phyloP scores from a whole-genome alignment of 2,888 invertebrate genomes.

The Stenichneumon culpator region DNA sequence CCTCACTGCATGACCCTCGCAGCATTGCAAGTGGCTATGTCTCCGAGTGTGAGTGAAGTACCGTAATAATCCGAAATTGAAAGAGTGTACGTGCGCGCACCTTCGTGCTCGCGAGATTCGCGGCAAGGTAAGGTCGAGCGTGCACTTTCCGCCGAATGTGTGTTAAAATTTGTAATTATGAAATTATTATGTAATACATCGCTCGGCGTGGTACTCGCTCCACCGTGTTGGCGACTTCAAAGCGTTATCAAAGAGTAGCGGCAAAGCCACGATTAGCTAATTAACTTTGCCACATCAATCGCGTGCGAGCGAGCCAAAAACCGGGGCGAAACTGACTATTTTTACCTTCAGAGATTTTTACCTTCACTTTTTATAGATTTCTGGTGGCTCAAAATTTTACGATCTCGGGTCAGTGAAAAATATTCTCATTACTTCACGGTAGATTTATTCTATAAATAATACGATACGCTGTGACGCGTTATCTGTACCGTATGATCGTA shows the following conservation, averaged over 20 bases:
- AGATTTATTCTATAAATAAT: no score
- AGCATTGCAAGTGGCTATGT: background rate
- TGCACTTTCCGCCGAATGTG: background rate
- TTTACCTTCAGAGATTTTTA: no score
- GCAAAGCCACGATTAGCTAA: background rate
- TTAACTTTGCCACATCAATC: slow-evolving; percentile 1
- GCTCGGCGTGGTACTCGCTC: slow-evolving; percentile 10
- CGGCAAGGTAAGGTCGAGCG: background rate
- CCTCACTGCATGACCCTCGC: slow-evolving; percentile 9
- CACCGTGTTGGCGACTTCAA: slow-evolving; percentile 6
- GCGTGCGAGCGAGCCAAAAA: background rate
- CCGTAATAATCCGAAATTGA: slow-evolving; percentile 6
- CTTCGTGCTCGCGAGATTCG: background rate
- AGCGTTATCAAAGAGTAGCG: background rate
- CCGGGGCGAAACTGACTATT: no score
- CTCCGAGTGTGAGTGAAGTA: slow-evolving; percentile 7
- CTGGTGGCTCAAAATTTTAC: no score
- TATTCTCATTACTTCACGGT: no score
- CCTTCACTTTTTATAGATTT: no score
- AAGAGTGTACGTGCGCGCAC: background rate
- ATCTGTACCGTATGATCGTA: background rate
- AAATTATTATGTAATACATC: slow-evolving; percentile 29
- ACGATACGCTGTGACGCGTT: background rate
- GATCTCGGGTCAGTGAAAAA: no score
- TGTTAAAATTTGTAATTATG: slow-evolving; percentile 9